Evolutionary conservation across 2,888 invertebrate species (phyloP).

Genomic region (Imbricaverruca yamaguchii): DNA sequence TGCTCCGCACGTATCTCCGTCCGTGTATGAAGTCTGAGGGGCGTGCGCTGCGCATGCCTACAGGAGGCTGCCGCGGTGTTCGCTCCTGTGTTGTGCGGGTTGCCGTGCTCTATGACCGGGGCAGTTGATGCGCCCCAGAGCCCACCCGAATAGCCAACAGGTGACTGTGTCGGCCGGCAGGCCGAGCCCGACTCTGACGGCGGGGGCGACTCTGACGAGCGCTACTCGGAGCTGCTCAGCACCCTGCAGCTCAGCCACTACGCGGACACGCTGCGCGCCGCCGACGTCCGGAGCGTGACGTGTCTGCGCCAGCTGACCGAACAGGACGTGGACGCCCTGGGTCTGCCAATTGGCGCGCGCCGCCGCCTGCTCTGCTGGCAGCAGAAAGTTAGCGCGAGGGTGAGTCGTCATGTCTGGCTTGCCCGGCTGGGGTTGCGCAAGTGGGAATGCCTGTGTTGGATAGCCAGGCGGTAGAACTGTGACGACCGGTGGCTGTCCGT

Average conservation of each 20-base stretch:
- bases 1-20: no score
- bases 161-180: no score
- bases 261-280: not conserved
- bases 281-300: not conserved
- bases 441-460: no score
- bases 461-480: not conserved
- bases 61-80: no score
- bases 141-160: no score
- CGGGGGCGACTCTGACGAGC: not conserved
- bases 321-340: constrained; percentile 7
- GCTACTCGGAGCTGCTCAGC: not conserved
- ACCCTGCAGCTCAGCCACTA: not conserved
- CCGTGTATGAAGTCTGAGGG: no score
- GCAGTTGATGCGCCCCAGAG: no score
- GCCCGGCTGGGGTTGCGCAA: no score
- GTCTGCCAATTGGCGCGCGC: not conserved
- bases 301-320: not conserved
- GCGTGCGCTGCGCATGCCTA: no score
- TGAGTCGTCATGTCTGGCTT: not conserved
- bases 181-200: no score
- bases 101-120: no score
- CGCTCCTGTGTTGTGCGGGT: no score
- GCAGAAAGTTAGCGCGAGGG: not conserved
- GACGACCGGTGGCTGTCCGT: not conserved
- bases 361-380: not conserved